These are phyloP conservation scores for Pseudochaenichthys georgianus DNA, from an alignment of 2,797 vertebrate species.

Conservation along the genomic window DNA sequence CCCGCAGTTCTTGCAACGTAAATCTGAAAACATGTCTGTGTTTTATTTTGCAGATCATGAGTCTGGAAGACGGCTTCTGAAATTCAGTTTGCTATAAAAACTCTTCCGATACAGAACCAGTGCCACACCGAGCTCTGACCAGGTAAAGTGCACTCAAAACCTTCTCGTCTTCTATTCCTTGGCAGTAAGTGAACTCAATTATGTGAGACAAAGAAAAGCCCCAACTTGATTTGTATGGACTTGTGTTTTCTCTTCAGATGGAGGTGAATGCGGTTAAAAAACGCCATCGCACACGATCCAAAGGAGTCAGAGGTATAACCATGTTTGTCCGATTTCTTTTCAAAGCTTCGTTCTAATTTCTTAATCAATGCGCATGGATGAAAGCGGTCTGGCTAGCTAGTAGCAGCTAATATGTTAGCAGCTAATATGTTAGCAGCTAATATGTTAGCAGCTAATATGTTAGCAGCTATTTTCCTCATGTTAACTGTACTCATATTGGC, in stretches of 20 bases:
- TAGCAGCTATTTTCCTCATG: too few relatives aligned
- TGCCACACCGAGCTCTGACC: constrained; percentile 40
- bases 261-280: constrained; percentile 95
- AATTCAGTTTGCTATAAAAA: constrained; percentile 18
- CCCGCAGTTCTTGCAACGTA: not conserved
- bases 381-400: not conserved
- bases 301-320: constrained; percentile 93
- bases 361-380: not conserved
- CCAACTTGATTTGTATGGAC: not conserved
- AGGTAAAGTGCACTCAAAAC: constrained; percentile 33
- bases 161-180: not conserved
- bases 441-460: too few relatives aligned
- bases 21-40: not conserved
- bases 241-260: constrained; percentile 87
- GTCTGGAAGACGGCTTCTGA: constrained; percentile 57
- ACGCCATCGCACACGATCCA: constrained; percentile 97
- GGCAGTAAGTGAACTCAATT: not conserved
- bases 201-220: not conserved
- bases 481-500: too few relatives aligned
- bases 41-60: constrained; percentile 63
- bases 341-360: not conserved
- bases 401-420: too few relatives aligned
- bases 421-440: too few relatives aligned
- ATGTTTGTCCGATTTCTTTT: constrained; percentile 42
- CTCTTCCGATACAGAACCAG: constrained; percentile 44